A percentile compares a stretch with the other conserved stretches of the same genome.
Evolutionary conservation across 1,140 invertebrate species (phyloP).

Genomic region (Heliconius hewitsoni): DNA sequence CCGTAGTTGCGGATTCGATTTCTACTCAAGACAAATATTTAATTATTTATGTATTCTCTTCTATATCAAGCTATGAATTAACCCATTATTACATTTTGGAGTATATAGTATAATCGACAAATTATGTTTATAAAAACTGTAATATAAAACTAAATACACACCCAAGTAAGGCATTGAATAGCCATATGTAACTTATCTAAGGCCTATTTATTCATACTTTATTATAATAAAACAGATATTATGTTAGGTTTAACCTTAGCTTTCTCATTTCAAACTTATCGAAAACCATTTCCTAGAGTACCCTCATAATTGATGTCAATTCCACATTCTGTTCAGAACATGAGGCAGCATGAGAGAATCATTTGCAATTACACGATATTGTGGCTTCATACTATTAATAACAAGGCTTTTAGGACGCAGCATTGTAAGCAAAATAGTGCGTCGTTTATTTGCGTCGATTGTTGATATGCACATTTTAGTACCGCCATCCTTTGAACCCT

Average conservation of each 20-base stretch:
- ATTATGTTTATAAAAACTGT: too few relatives aligned
- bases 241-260: neutral
- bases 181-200: neutral
- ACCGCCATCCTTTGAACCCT: constrained; percentile 50
- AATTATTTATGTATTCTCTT: too few relatives aligned
- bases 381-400: constrained; percentile 75
- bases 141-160: too few relatives aligned
- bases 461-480: constrained; percentile 57
- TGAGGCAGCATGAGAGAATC: constrained; percentile 69
- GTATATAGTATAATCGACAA: too few relatives aligned
- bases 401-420: constrained; percentile 59
- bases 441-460: constrained; percentile 71
- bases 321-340: constrained; percentile 34
- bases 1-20: too few relatives aligned
- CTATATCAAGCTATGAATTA: too few relatives aligned
- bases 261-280: constrained; percentile 14
- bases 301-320: constrained; percentile 9
- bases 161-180: neutral
- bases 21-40: too few relatives aligned
- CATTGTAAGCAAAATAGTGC: constrained; percentile 77
- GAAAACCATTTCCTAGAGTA: constrained; percentile 3
- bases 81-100: too few relatives aligned
- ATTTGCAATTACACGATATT: constrained; percentile 80
- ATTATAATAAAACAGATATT: neutral
- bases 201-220: neutral